Conservation (phyloP, 2,797 vertebrate species). For the Macrochelys suwanniensis region DNA sequence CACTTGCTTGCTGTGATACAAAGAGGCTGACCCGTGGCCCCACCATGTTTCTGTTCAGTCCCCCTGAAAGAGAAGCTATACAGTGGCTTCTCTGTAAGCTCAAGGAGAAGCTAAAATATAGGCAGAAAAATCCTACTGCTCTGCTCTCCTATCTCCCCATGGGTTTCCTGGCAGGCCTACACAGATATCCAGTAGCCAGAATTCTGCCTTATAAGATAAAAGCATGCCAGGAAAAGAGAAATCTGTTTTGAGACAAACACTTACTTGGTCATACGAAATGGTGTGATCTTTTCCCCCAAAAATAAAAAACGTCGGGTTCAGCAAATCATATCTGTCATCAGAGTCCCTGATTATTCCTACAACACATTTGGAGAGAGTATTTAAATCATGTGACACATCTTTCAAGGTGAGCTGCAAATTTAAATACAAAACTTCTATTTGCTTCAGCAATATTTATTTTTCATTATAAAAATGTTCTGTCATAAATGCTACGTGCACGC, state of each 20-base stretch:
- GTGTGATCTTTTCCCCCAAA: constrained; percentile 90
- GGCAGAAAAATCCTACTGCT: neutral
- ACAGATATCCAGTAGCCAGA: neutral
- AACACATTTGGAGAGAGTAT: neutral
- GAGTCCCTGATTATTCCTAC: constrained; percentile 89
- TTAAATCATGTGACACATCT: neutral
- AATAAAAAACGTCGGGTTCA: constrained; percentile 92
- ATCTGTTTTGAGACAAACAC: neutral
- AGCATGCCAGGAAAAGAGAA: neutral
- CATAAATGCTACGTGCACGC: neutral
- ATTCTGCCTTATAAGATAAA: neutral
- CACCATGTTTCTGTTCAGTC: neutral
- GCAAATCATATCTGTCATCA: constrained; percentile 86
- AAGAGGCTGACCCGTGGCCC: neutral
- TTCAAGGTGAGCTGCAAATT: neutral
- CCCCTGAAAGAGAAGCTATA: neutral
- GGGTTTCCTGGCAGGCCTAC: neutral
- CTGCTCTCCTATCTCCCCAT: neutral
- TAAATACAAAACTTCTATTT: neutral
- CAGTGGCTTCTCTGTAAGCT: neutral
- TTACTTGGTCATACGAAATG: constrained; percentile 91
- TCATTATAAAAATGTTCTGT: neutral
- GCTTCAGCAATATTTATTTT: neutral
- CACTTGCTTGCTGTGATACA: neutral
- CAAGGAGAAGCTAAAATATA: neutral